phyloP scores from a whole-genome alignment of 2,888 invertebrate genomes.

The Stenolophus ochropezus region DNA sequence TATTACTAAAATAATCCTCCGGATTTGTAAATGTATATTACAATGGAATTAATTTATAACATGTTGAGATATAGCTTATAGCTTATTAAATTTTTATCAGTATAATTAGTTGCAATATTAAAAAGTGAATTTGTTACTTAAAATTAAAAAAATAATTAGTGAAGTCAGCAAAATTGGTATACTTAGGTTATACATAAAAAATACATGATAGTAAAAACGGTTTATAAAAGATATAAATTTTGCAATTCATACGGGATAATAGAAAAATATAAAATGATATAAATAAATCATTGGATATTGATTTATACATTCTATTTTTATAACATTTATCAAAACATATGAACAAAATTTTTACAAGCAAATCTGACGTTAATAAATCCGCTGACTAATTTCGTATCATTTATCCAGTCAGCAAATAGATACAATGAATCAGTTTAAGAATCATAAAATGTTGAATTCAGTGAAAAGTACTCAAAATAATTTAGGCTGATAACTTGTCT shows the following conservation, averaged over 20 bases:
- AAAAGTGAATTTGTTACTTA: no score
- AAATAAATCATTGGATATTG: neutral
- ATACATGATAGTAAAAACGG: no score
- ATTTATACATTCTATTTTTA: neutral
- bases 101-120: no score
- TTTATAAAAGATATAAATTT: neutral
- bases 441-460: neutral
- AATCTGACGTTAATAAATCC: neutral
- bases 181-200: no score
- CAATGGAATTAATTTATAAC: no score
- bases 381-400: neutral
- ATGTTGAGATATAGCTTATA: no score
- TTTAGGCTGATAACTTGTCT: conserved; percentile 21
- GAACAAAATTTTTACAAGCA: neutral
- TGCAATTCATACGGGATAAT: no score
- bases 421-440: neutral
- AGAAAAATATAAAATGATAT: neutral
- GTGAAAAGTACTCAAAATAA: neutral
- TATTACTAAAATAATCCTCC: no score
- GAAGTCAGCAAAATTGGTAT: no score
- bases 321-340: neutral
- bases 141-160: no score
- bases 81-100: no score
- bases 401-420: neutral
- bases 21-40: no score